A percentile compares a stretch with the other conserved stretches of the same genome.
These are phyloP conservation scores for Plagodis pulveraria DNA, from an alignment of 2,888 invertebrate genomes.

Conservation along the genomic window DNA sequence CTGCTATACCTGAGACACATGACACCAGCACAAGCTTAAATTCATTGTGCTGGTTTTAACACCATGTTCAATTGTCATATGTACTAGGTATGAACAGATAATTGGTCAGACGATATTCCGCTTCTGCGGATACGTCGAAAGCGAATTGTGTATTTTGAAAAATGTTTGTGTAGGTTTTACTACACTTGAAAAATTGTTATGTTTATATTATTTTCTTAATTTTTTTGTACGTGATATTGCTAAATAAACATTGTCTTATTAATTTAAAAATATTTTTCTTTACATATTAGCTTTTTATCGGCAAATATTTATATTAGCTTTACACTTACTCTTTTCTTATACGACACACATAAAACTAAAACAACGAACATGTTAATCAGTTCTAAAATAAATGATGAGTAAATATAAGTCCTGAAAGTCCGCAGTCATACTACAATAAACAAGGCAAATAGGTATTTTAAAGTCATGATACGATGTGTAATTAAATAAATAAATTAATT, in stretches of 20 bases:
- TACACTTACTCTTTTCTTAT: too few species aligned
- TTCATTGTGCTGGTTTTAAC: background rate
- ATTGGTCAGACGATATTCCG: constrained; percentile 32
- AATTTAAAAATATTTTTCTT: constrained; percentile 18
- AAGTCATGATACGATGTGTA: too few species aligned
- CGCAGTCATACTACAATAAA: too few species aligned
- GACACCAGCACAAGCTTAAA: constrained; percentile 3
- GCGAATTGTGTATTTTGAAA: constrained; percentile 36
- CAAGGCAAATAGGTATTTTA: too few species aligned
- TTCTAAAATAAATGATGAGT: too few species aligned
- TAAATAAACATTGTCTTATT: constrained; percentile 27
- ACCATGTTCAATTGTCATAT: constrained; percentile 1
- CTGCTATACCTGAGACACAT: constrained; percentile 9
- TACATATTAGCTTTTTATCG: background rate
- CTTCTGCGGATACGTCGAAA: constrained; percentile 29
- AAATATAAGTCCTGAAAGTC: too few species aligned
- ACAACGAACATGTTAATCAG: too few species aligned
- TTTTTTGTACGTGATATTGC: constrained; percentile 32
- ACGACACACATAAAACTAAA: too few species aligned
- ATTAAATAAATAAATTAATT: too few species aligned
- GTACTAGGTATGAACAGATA: constrained; percentile 10
- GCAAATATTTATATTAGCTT: too few species aligned
- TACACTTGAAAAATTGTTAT: constrained; percentile 44
- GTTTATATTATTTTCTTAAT: constrained; percentile 37
- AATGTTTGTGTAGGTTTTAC: constrained; percentile 62